These are phyloP conservation scores for Cairina moschata DNA, from an alignment of 2,113 vertebrate genomes.

Conservation along the genomic window DNA sequence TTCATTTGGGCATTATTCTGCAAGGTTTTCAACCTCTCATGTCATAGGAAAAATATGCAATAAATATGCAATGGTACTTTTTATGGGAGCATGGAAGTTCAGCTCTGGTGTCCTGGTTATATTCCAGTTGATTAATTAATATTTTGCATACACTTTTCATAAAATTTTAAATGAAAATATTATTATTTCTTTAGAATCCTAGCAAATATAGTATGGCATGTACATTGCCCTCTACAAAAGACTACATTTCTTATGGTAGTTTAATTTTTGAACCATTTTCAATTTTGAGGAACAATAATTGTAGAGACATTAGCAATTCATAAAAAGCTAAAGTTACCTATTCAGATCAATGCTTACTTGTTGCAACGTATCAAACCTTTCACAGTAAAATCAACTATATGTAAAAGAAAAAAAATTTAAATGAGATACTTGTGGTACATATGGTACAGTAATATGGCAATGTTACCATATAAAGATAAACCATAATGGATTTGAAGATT, in stretches of 20 bases:
- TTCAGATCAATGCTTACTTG: not conserved
- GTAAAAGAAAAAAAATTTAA: not conserved
- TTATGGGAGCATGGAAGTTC: not conserved
- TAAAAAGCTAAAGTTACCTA: not conserved
- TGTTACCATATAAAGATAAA: not conserved
- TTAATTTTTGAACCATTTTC: not conserved
- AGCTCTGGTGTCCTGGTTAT: not conserved
- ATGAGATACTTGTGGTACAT: not conserved
- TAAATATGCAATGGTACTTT: not conserved
- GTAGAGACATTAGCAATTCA: not conserved
- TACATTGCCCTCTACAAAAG: not conserved
- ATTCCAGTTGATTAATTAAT: slow-evolving; percentile 23
- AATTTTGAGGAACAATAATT: not conserved
- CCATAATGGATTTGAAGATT: not conserved
- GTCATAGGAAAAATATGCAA: not conserved
- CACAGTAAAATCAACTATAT: not conserved
- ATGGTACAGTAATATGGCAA: not conserved
- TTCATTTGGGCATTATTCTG: not conserved
- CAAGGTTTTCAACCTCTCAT: not conserved
- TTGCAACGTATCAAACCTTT: not conserved
- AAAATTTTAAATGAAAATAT: not conserved
- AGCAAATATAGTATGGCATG: not conserved
- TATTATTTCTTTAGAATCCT: not conserved
- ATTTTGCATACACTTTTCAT: not conserved
- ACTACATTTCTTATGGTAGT: not conserved